Base-by-base conservation (phyloP, 2,797 vertebrate genomes). In the Notoglanidium macrostoma region DNA sequence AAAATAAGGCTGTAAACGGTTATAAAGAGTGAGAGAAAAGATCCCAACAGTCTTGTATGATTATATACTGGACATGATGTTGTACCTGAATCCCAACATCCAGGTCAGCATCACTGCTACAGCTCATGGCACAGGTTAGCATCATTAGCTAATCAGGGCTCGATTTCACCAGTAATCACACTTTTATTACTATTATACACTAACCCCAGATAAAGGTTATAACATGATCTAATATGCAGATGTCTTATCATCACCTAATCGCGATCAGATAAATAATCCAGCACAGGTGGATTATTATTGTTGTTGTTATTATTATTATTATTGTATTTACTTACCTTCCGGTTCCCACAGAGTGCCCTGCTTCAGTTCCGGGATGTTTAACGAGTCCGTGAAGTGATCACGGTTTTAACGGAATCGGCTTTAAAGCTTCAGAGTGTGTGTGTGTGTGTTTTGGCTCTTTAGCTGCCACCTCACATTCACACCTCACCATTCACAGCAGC, bases 401-500 rank as follows among this genome's bases (percentile, higher is more conserved):
- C 21, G 57, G 14, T 0, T 81, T 15, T 0, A 61, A 63, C 57
- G 35, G 80, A 67, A 3, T 15, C 79, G 57, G 23, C 3, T 35
- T 2, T 26, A 23, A 23, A 80, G 21, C 10, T 5, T n/a, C 21
- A 15, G 23, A 4, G 79, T 82, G 79, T 49, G 40, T 40, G 79
- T 82, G 79, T 49, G 40, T 40, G 46, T 51, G 81, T 65, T 35
- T 54, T 83, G 46, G n/a, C 21, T 40, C 29, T 55, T 15, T 17
- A 54, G 49, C 82, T 83, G 82, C 82, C 82, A 83, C 46, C 40
- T 29, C 29, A n/a, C n/a, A 67, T 51, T 67, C 63, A 68, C 59
- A 29, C n/a, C n/a, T n/a, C n/a, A n/a, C 46, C n/a, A 67, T 51
- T 67, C 63, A 68, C 59, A 29, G 23, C 35, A 44, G 26, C 12